Percentiles rank a stretch among this genome's conserved stretches.
Conservation (phyloP, 1,140 invertebrate species). For the Zaprionus africanus region DNA sequence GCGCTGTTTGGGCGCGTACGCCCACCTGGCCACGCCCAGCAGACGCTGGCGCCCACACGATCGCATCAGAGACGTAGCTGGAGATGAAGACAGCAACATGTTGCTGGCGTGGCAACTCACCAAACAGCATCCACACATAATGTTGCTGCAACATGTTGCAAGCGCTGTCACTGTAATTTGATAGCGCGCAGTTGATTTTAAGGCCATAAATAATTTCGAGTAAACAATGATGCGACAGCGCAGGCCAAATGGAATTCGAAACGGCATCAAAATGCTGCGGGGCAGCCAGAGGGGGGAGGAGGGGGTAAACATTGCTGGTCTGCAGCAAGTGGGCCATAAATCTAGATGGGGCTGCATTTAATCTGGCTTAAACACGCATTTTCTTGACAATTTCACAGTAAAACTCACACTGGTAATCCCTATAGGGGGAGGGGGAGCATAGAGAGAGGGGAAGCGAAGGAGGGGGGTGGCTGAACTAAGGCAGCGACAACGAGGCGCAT, state of each 20-base stretch:
- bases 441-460: neutral
- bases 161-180: constrained; percentile 39
- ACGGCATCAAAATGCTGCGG: neutral
- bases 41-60: constrained; percentile 50
- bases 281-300: neutral
- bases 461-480: constrained; percentile 38
- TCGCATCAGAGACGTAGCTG: constrained; percentile 1
- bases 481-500: constrained; percentile 48
- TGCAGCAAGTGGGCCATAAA: constrained; percentile 53
- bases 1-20: constrained; percentile 26
- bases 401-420: constrained; percentile 45
- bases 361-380: constrained; percentile 80
- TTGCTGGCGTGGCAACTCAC: constrained; percentile 26
- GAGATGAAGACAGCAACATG: neutral
- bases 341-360: constrained; percentile 70
- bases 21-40: constrained; percentile 60
- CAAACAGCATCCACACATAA: constrained; percentile 47
- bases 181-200: constrained; percentile 55
- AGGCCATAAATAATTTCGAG: constrained; percentile 78
- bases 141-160: constrained; percentile 7
- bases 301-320: neutral
- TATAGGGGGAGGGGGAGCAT: neutral
- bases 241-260: constrained; percentile 50
- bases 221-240: constrained; percentile 65
- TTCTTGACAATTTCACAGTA: constrained; percentile 82